phyloP scores from a whole-genome alignment of 2,113 vertebrate genomes.

The Dinomys branickii region DNA sequence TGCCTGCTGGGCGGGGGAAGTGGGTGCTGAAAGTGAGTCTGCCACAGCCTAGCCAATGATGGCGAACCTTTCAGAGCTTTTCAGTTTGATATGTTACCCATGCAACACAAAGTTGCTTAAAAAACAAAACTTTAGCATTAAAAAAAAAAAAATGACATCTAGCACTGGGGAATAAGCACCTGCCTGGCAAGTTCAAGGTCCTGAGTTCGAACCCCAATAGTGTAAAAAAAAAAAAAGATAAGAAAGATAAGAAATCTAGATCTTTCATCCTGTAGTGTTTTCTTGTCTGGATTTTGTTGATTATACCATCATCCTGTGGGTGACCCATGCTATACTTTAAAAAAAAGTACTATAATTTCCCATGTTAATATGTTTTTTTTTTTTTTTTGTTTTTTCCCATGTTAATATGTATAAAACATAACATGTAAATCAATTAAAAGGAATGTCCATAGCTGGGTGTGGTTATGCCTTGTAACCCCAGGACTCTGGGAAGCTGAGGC shows the following conservation, averaged over 20 bases:
- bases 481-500: background rate
- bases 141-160: too few species aligned
- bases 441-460: background rate
- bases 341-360: conserved; percentile 27
- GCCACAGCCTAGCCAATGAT: background rate
- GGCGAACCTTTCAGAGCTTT: background rate
- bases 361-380: conserved; percentile 8
- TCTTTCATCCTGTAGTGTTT: background rate
- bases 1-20: background rate
- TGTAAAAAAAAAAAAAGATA: too few species aligned
- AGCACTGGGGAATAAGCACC: too few species aligned
- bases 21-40: background rate
- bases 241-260: too few species aligned
- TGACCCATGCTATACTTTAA: background rate
- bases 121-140: background rate
- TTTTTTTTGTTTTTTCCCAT: too few species aligned
- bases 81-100: background rate
- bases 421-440: background rate
- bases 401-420: conserved; percentile 9
- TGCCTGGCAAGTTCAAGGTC: too few species aligned
- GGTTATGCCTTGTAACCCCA: background rate
- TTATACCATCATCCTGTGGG: background rate
- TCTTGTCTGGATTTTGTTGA: background rate
- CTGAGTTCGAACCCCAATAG: too few species aligned
- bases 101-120: conserved; percentile 4